Conservation (phyloP, 1,140 invertebrate species). For the Calosoma granatense region DNA sequence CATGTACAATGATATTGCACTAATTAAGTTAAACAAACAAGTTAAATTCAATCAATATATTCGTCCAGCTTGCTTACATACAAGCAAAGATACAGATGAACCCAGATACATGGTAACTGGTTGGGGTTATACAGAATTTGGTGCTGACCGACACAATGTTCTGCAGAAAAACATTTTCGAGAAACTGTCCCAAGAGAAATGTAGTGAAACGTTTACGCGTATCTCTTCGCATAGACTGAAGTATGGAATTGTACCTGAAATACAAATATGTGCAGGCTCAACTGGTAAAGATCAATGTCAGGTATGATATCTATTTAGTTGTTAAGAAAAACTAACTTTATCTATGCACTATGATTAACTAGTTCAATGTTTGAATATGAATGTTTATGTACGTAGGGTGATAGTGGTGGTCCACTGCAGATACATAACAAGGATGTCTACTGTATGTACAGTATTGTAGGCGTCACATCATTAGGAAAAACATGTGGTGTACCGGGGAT, state of each 20-base stretch:
- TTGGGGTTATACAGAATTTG: neutral
- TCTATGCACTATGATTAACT: neutral
- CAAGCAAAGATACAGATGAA: conserved; percentile 23
- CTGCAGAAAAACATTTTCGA: conserved; percentile 12
- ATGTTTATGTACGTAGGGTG: conserved; percentile 32
- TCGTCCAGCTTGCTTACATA: neutral
- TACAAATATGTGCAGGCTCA: conserved; percentile 33
- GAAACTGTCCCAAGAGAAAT: conserved; percentile 6
- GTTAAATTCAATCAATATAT: neutral
- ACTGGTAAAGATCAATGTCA: conserved; percentile 50
- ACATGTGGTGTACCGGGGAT: conserved; percentile 41
- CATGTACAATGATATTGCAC: neutral
- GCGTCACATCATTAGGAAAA: conserved; percentile 53
- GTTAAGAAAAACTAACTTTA: neutral
- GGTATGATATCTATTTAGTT: conserved; percentile 38
- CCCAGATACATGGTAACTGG: conserved; percentile 26
- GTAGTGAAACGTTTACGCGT: neutral
- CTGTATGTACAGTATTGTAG: conserved; percentile 41
- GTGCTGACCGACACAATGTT: conserved; percentile 16
- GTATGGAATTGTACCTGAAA: conserved; percentile 18
- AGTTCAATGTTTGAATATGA: neutral
- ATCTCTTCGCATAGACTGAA: neutral
- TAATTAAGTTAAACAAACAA: neutral
- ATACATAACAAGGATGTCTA: too few relatives aligned
- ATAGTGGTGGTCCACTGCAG: conserved; percentile 50